phyloP scores from a whole-genome alignment of 1,140 invertebrate species.

The Rhopalosiphum maidis region DNA sequence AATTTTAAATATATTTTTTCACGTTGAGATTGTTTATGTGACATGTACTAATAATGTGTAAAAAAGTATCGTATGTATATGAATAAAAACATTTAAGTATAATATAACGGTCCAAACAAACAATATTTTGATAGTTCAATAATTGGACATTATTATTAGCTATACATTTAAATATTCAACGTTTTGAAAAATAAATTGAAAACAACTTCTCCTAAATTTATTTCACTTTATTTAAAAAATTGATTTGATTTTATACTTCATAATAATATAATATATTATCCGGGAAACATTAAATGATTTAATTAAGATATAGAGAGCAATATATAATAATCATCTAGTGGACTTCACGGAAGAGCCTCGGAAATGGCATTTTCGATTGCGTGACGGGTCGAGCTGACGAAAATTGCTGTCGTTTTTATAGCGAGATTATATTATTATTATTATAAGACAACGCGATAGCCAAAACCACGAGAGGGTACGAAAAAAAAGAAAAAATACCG shows the following conservation, averaged over 20 bases:
- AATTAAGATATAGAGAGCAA: neutral
- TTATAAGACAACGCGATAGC: neutral
- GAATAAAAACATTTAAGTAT: no score
- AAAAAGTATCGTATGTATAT: no score
- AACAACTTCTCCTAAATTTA: neutral
- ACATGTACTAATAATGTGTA: no score
- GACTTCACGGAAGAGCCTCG: neutral
- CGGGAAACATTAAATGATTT: no score
- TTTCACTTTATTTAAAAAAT: neutral
- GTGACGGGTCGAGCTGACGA: neutral
- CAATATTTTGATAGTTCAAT: neutral
- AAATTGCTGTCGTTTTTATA: neutral
- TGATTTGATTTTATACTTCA: no score
- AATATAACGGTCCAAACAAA: neutral
- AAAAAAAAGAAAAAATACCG: neutral
- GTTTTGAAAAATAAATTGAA: neutral
- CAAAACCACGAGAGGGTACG: neutral
- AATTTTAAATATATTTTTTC: no score
- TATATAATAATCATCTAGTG: neutral
- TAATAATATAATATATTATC: no score
- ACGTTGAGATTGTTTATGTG: no score
- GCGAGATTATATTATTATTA: neutral
- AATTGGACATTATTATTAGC: neutral
- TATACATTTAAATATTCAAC: neutral
- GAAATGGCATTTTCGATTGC: neutral